phyloP scores from a whole-genome alignment of 2,888 invertebrate species.

The Eudemis profundana region DNA sequence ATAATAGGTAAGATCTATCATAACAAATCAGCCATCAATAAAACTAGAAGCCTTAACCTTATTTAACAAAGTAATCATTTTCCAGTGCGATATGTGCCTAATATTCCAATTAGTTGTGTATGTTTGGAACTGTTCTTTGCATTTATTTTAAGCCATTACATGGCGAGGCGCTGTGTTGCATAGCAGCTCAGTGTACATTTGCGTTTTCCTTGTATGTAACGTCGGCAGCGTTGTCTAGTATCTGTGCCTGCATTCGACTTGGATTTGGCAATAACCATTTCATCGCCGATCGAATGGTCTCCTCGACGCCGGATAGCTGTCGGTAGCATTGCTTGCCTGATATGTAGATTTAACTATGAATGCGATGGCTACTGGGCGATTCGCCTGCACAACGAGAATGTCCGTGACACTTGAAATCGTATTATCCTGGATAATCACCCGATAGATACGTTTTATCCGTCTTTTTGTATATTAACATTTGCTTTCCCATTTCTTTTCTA shows the following conservation, averaged over 20 bases:
- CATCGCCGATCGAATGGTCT: slow-evolving; percentile 60
- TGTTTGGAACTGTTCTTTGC: not conserved
- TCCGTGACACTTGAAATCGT: not conserved
- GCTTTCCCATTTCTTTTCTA: too few species aligned
- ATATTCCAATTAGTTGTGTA: too few species aligned
- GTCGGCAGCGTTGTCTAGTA: slow-evolving; percentile 30
- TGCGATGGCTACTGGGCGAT: slow-evolving; percentile 15
- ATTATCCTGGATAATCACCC: too few species aligned
- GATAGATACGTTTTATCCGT: too few species aligned
- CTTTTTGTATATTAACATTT: too few species aligned
- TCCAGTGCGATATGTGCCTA: too few species aligned
- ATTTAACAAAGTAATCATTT: too few species aligned
- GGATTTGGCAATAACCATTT: slow-evolving; percentile 60
- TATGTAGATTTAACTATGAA: slow-evolving; percentile 43
- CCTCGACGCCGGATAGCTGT: slow-evolving; percentile 59
- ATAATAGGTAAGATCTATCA: too few species aligned
- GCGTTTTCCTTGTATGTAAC: slow-evolving; percentile 26
- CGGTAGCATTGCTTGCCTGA: slow-evolving; percentile 50
- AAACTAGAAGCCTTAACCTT: too few species aligned
- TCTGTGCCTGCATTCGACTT: slow-evolving; percentile 51
- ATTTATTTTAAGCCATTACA: slow-evolving; percentile 2
- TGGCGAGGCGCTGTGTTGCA: not conserved
- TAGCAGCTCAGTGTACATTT: slow-evolving; percentile 17
- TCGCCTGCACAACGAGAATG: not conserved
- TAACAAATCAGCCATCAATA: too few species aligned